Conservation (phyloP, 2,113 vertebrate species). For the Lophochroa leadbeateri region DNA sequence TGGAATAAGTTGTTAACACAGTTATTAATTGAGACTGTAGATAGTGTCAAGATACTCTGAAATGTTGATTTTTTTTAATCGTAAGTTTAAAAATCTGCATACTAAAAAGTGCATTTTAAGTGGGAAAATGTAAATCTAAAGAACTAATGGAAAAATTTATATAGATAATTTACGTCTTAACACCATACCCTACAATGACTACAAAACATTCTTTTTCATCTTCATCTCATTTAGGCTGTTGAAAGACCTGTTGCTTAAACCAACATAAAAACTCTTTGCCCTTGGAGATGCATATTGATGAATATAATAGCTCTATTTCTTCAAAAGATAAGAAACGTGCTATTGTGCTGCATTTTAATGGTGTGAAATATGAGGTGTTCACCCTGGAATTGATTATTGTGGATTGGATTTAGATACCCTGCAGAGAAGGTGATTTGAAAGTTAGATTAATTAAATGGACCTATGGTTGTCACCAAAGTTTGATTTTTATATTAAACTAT, state of each 20-base stretch:
- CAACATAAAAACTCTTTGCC: conserved; percentile 2
- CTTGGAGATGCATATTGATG: conserved; percentile 41
- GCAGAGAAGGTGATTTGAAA: conserved; percentile 46
- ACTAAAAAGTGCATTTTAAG: background rate
- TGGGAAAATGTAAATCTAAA: background rate
- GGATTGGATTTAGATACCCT: conserved; percentile 45
- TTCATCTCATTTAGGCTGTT: background rate
- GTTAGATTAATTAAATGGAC: conserved; percentile 35
- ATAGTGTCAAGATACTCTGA: background rate
- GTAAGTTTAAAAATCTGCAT: background rate
- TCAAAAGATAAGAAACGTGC: conserved; percentile 45
- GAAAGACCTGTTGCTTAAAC: background rate
- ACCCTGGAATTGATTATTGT: conserved; percentile 42
- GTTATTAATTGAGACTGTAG: background rate
- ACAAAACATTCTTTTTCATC: background rate
- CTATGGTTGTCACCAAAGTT: background rate
- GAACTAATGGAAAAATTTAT: background rate
- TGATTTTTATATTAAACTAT: background rate
- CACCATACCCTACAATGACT: background rate
- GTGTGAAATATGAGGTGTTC: conserved; percentile 36
- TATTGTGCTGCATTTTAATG: conserved; percentile 30
- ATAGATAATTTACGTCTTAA: background rate
- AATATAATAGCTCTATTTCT: conserved; percentile 30
- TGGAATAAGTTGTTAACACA: background rate
- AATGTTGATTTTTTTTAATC: background rate